Percentiles rank a stretch among this genome's conserved stretches.
Evolutionary conservation across 2,888 invertebrate species (phyloP).

Genomic region (Rapana venosa): DNA sequence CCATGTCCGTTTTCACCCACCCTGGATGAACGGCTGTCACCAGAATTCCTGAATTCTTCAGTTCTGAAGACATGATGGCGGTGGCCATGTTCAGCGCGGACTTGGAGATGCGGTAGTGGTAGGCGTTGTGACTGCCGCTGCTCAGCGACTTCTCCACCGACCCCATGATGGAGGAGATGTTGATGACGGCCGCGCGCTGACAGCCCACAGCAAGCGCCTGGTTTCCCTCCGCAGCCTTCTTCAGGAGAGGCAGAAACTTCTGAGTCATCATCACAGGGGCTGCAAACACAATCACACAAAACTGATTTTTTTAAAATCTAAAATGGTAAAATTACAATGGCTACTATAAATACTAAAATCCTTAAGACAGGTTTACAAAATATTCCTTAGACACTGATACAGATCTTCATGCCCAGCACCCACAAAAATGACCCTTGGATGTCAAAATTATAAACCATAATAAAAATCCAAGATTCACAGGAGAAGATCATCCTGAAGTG

Average conservation of each 20-base stretch:
- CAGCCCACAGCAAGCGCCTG: constrained; percentile 16
- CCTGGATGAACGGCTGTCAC: constrained; percentile 50
- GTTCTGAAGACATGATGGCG: constrained; percentile 46
- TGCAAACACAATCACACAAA: constrained; percentile 10
- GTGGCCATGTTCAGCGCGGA: constrained; percentile 52
- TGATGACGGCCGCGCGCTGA: constrained; percentile 48
- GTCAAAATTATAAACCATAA: too few relatives aligned
- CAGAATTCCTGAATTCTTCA: constrained; percentile 45
- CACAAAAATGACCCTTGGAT: too few relatives aligned
- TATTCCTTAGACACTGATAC: too few relatives aligned
- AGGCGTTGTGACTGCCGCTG: constrained; percentile 13
- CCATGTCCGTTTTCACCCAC: constrained; percentile 53
- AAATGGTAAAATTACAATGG: too few relatives aligned
- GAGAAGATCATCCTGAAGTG: too few relatives aligned
- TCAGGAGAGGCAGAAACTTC: constrained; percentile 48
- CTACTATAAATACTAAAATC: too few relatives aligned
- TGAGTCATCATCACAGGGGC: constrained; percentile 48
- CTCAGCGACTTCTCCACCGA: constrained; percentile 35
- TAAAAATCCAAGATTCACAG: too few relatives aligned
- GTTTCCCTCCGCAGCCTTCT: constrained; percentile 46
- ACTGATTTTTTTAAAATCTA: too few relatives aligned
- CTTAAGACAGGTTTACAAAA: too few relatives aligned
- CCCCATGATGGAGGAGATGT: constrained; percentile 44
- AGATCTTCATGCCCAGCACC: too few relatives aligned
- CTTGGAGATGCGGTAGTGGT: constrained; percentile 46